Evolutionary conservation across 2,797 vertebrate genomes (phyloP).

Genomic region (Coregonus suidteri): DNA sequence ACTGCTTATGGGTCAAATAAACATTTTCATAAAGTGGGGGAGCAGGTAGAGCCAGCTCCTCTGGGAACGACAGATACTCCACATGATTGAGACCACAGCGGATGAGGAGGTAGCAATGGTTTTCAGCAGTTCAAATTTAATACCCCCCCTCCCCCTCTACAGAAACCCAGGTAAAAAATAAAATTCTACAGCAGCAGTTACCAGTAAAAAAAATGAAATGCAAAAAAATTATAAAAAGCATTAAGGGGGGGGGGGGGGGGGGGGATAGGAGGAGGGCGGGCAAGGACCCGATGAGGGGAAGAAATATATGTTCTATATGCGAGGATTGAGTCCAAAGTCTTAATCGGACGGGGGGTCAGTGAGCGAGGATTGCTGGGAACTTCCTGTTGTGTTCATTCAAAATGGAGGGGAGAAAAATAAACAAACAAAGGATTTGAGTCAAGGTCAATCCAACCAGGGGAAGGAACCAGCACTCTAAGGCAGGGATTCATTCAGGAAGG

Average conservation of each 20-base stretch:
- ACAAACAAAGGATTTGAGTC: constrained; percentile 72
- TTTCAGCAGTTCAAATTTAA: constrained; percentile 85
- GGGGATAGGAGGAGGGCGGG: constrained; percentile 50
- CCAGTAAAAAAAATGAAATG: constrained; percentile 93
- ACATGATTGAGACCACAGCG: constrained; percentile 68
- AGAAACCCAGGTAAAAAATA: constrained; percentile 98
- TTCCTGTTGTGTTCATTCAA: constrained; percentile 87
- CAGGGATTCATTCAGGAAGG: constrained; percentile 80
- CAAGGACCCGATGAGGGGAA: constrained; percentile 50
- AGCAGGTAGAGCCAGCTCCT: constrained; percentile 12
- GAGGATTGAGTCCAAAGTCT: constrained; percentile 74
- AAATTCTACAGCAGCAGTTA: constrained; percentile 99
- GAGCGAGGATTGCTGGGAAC: constrained; percentile 71
- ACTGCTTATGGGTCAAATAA: constrained; percentile 17
- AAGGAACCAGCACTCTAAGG: constrained; percentile 82
- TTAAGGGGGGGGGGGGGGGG: constrained; percentile 28
- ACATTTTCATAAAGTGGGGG: constrained; percentile 20
- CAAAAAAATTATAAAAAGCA: constrained; percentile 67
- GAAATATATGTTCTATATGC: constrained; percentile 77
- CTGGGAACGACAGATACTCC: constrained; percentile 30
- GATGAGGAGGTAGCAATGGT: constrained; percentile 75
- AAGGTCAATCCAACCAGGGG: constrained; percentile 81
- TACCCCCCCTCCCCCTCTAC: constrained; percentile 87
- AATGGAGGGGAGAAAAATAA: constrained; percentile 63
- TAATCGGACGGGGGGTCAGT: constrained; percentile 70